Evolutionary conservation across 1,140 invertebrate species (phyloP), one percentile per base, ranked within the genome.

Genomic region (Panonychus citri): DNA sequence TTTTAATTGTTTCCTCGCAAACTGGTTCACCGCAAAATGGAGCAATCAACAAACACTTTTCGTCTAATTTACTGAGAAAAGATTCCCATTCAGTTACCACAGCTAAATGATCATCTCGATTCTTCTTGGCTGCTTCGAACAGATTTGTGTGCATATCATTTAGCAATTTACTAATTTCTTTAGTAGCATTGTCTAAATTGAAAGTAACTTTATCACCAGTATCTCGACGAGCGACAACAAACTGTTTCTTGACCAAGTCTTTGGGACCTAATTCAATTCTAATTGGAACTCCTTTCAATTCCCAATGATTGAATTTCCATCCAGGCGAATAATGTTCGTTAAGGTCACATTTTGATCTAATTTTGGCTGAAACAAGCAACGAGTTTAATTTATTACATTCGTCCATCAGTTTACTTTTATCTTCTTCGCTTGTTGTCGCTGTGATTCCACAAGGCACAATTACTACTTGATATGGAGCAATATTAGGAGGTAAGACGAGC

Each of bases 261-360:
- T 91, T 87, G 12, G 91, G 94, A 19, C 94, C 95, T 12, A 99
- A 66, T 73, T 99, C 95, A 26, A 98, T 74, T 60, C 95, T 77
- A 13, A 99, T 72, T 40, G 95, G 95, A 2, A 98, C 91, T 61
- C 93, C 93, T 78, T 97, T 98, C 2, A 98, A 70, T 69, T 99
- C 95, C 94, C 95, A 99, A 68, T 98, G 90, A 70, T 98, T 98
- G 68, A 95, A 99, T 70, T 99, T 99, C 95, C 95, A 99, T 1
- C 95, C 95, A 4, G 94, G 90, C 39, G 91, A 94, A 66, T 94
- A 93, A 71, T 98, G 96, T 62, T 90, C 87, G 50, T 90, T 74
- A 56, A 82, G 81, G 73, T 99, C 95, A 78, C 78, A 66, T 49
- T 72, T 70, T 2, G 82, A 80, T 58, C 81, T 74, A 3, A 98